Conservation (phyloP, 2,113 vertebrate species). For the Spea multiplicata region DNA sequence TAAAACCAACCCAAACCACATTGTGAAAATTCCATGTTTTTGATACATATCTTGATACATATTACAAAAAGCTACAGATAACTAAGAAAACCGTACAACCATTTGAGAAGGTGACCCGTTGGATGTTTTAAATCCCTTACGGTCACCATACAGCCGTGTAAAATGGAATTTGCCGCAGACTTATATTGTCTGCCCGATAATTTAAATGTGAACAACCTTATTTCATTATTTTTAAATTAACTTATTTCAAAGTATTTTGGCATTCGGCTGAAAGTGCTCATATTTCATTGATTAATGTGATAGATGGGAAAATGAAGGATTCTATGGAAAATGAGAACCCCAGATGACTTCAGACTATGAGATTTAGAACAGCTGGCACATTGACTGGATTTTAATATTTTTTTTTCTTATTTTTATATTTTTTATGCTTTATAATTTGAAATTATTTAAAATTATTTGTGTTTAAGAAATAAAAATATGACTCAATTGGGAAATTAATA, state of each 20-base stretch:
- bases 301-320: slow-evolving; percentile 40
- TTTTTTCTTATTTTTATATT: too few relatives aligned
- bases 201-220: slow-evolving; percentile 36
- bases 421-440: too few relatives aligned
- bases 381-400: too few relatives aligned
- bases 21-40: too few relatives aligned
- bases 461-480: too few relatives aligned
- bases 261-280: slow-evolving; percentile 27
- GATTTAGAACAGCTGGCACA: slow-evolving; percentile 21
- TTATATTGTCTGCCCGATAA: slow-evolving; percentile 19
- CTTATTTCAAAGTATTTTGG: slow-evolving; percentile 34
- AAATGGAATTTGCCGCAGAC: slow-evolving; percentile 31
- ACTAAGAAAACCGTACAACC: slow-evolving; percentile 1
- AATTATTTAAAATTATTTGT: too few relatives aligned
- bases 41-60: too few relatives aligned
- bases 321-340: slow-evolving; percentile 36
- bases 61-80: too few relatives aligned
- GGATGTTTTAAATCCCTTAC: slow-evolving; percentile 28
- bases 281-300: slow-evolving; percentile 39
- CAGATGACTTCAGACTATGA: slow-evolving; percentile 16
- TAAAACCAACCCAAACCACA: too few relatives aligned
- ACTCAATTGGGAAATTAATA: too few relatives aligned
- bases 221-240: slow-evolving; percentile 45
- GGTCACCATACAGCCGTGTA: slow-evolving; percentile 23
- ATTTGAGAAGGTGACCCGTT: slow-evolving; percentile 7